A percentile compares a stretch with the other conserved stretches of the same genome.
phyloP scores from a whole-genome alignment of 2,888 invertebrate species.

The Patella caerulea region DNA sequence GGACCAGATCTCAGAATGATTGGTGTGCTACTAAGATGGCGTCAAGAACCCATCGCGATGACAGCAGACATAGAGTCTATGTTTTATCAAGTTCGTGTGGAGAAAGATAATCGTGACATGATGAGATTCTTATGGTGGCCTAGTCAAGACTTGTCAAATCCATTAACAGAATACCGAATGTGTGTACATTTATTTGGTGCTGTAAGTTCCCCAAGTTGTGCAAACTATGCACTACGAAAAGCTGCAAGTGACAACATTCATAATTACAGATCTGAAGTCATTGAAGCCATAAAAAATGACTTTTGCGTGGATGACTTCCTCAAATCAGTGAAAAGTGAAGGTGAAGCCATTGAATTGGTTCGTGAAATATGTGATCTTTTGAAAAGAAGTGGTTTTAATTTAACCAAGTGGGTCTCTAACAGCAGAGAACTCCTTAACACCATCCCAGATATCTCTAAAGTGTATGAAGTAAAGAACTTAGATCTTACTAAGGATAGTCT shows the following conservation, averaged over 20 bases:
- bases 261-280: slow-evolving; percentile 12
- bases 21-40: slow-evolving; percentile 37
- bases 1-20: slow-evolving; percentile 43
- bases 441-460: slow-evolving; percentile 20
- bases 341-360: slow-evolving; percentile 15
- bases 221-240: slow-evolving; percentile 6
- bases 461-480: slow-evolving; percentile 4
- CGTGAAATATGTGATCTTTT: slow-evolving; percentile 17
- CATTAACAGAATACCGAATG: background rate
- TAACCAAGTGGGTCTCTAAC: slow-evolving; percentile 30
- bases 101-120: slow-evolving; percentile 26
- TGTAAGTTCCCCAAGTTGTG: background rate
- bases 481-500: slow-evolving; percentile 16
- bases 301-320: no score
- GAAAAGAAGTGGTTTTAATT: slow-evolving; percentile 18
- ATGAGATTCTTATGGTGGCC: slow-evolving; percentile 39
- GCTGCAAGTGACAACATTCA: background rate
- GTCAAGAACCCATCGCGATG: slow-evolving; percentile 37
- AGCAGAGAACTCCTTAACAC: slow-evolving; percentile 13
- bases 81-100: slow-evolving; percentile 35
- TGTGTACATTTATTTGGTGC: background rate
- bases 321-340: slow-evolving; percentile 19
- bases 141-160: background rate
- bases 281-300: slow-evolving; percentile 6
- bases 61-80: slow-evolving; percentile 40